Base-by-base conservation (phyloP, 2,888 invertebrate genomes). In the Drosophila falleni region DNA sequence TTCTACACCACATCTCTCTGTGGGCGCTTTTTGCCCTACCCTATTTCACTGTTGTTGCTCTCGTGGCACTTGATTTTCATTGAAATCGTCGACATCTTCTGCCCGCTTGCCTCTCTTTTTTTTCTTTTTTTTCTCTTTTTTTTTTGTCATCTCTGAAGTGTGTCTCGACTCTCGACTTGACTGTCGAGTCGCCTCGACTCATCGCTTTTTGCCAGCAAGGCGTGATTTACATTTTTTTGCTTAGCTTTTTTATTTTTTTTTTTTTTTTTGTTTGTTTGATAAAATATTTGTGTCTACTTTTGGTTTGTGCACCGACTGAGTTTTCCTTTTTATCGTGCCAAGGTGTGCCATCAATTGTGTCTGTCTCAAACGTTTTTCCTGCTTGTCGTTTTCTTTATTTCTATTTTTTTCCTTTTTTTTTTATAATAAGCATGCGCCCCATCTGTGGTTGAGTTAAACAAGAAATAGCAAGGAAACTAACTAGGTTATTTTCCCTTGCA, bases 301-400 rank as follows among this genome's bases (percentile, higher is more conserved):
- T 76, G 68, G 64, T 61, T 74, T 89, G 71, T 82, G 89, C 85
- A 85, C 89, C 81, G 80, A 74, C 83, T 82, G 76, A 86, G 81
- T 81, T 89, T 89, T 86, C 89, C 84, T 88, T 88, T 87, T 89
- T 88, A 89, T 88, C 89, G 87, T 87, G 88, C 89, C 89, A 81
- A 87, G 87, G 87, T 86, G 87, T 89, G 87, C 84, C 87, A 87
- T 89, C 87, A 86, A 89, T 88, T 87, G 89, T 87, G 70, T 73
- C 72, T 71, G 71, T 61, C 51, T 60, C 15, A 39, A 60, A 51
- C 44, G 64, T 51, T 78, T 79, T 80, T 75, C 80, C 78, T 62
- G 67, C 75, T 75, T 60, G 23, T 63, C 62, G 69, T 71, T 63
- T 47, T 53, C 68, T 66, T 56, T 54, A 53, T 62, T 64, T 54